These are phyloP conservation scores for Phocoena phocoena DNA, from an alignment of 2,113 vertebrate species.

Conservation along the genomic window DNA sequence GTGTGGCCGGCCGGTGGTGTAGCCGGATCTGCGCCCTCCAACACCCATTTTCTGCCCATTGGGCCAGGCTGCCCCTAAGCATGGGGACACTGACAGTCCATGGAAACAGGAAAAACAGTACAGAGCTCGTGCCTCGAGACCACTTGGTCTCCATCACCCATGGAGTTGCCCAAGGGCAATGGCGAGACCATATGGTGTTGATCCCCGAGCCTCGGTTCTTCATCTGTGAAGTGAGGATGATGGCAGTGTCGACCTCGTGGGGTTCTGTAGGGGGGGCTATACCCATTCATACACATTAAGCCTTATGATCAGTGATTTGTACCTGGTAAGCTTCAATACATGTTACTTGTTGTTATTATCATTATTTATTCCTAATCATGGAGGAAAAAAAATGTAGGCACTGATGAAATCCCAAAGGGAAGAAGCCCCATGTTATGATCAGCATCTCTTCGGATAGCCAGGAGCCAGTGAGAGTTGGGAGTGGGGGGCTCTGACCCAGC, in stretches of 20 bases:
- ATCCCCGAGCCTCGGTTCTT: background rate
- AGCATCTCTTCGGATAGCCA: background rate
- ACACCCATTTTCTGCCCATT: background rate
- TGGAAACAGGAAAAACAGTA: background rate
- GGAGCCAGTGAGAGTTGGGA: background rate
- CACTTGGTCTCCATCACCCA: background rate
- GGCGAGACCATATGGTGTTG: background rate
- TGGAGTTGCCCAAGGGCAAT: background rate
- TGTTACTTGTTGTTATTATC: too few relatives aligned
- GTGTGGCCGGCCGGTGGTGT: rapidly evolving
- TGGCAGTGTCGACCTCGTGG: background rate
- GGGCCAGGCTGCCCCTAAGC: background rate
- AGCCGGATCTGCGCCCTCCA: background rate
- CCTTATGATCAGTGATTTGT: rapidly evolving
- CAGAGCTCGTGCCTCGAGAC: rapidly evolving
- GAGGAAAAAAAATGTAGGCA: background rate
- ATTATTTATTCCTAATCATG: background rate
- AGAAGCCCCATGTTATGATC: background rate
- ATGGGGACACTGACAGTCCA: background rate
- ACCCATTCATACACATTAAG: rapidly evolving
- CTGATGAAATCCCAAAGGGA: background rate
- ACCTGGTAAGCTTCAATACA: background rate
- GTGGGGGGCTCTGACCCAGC: too few relatives aligned
- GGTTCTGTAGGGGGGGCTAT: background rate
- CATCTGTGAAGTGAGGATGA: background rate